Percentiles rank a stretch among this genome's conserved stretches.
These are phyloP conservation scores for Callithrix jacchus DNA, from an alignment of 2,113 vertebrate species.

Conservation along the genomic window DNA sequence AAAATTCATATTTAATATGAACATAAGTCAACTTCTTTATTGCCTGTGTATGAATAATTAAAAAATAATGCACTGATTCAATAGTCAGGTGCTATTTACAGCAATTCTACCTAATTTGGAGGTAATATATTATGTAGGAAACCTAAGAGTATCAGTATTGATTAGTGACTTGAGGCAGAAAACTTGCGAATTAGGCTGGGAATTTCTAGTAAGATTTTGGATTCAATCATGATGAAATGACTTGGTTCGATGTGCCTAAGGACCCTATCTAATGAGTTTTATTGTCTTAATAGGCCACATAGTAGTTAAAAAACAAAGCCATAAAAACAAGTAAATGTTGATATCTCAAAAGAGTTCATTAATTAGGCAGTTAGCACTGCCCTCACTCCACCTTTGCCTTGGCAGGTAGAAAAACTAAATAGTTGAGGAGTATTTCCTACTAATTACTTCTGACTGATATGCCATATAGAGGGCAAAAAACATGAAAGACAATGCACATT, in stretches of 20 bases:
- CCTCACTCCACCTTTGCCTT: not conserved
- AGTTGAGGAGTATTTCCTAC: not conserved
- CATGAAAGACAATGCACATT: not conserved
- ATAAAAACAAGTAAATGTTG: constrained; percentile 46
- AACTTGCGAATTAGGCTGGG: constrained; percentile 52
- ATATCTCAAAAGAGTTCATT: constrained; percentile 8
- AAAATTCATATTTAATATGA: not conserved
- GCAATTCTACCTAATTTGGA: constrained; percentile 62
- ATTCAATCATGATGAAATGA: constrained; percentile 51
- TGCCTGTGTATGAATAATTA: not conserved
- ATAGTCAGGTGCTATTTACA: constrained; percentile 49
- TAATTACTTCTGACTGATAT: not conserved
- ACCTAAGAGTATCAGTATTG: constrained; percentile 60
- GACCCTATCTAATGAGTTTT: constrained; percentile 40
- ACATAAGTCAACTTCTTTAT: constrained; percentile 9
- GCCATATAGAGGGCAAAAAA: not conserved
- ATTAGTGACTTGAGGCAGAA: constrained; percentile 60
- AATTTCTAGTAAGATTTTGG: constrained; percentile 59
- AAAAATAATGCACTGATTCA: constrained; percentile 58
- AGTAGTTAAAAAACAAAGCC: constrained; percentile 29
- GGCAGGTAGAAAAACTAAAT: not conserved
- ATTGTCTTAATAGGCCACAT: constrained; percentile 33
- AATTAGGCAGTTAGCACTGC: not conserved
- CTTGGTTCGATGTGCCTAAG: constrained; percentile 41
- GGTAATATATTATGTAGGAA: constrained; percentile 63